Evolutionary conservation across 2,797 vertebrate genomes (phyloP), one percentile per base, ranked within the genome.

Genomic region (Melanotaenia pygmaea): DNA sequence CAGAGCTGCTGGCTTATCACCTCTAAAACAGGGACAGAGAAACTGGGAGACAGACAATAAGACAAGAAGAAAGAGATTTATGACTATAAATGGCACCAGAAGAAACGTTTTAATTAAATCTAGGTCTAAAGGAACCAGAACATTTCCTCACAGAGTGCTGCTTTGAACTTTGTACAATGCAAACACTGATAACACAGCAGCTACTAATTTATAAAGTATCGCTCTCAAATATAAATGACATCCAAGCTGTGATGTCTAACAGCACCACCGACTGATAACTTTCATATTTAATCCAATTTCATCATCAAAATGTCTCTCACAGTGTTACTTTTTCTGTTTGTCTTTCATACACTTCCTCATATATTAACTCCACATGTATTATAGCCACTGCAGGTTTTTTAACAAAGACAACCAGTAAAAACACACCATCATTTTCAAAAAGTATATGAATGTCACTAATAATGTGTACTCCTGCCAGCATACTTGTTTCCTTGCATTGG

Each of bases 91-190:
- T 16, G 62, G 43, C 1, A 45, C 6, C 13, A 18, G 53, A 76
- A 32, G 3, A 75, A 45, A 40, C 18, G 18, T 76, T 85, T 84
- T 66, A 72, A 83, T 86, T 80, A 74, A 79, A 73, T 73, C 20
- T 63, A 28, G 9, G 38, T 35, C 54, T 34, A 34, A 16, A 16
- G 22, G 67, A 78, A 76, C 43, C 54, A 70, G 28, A 69, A 66
- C 54, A 26, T 68, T 45, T 59, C 67, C 18, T 77, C 40, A 34
- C 65, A 1, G 22, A 50, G 38, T 80, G 22, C 32, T 35, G 67
- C 76, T 84, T 85, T 85, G 74, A 82, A 86, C 72, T 76, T 59
- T 63, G 61, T 77, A 77, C 79, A 85, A 77, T 71, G 72, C 62
- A 87, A 89, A 85, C 82, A 85, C 73, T 72, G 77, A 88, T 87